Conservation (phyloP, 23 tunicate genomes). For the Botrylloides violaceus region DNA sequence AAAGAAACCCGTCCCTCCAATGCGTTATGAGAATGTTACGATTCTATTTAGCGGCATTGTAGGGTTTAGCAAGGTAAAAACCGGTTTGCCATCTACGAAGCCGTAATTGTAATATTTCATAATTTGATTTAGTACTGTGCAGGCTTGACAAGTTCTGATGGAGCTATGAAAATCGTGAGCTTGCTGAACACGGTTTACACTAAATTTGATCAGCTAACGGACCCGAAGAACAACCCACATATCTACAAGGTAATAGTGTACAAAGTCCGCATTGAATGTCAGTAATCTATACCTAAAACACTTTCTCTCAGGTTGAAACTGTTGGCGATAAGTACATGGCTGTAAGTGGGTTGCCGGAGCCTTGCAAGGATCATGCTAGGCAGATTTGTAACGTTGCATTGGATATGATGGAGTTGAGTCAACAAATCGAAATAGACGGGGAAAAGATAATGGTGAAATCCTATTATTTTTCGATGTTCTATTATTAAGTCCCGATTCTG, state of each 20-base stretch:
- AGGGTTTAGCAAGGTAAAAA: conserved; percentile 51
- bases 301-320: conserved; percentile 75
- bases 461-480: no score
- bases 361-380: conserved; percentile 65
- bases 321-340: conserved; percentile 99
- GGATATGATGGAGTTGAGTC: conserved; percentile 70
- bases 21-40: conserved; percentile 80
- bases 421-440: conserved; percentile 39
- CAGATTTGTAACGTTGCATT: conserved; percentile 85
- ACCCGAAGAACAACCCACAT: conserved; percentile 74
- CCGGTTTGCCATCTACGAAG: not conserved
- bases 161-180: conserved; percentile 85
- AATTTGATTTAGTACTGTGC: conserved; percentile 53
- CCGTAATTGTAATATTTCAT: not conserved
- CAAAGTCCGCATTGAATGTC: not conserved
- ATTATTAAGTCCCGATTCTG: no score
- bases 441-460: conserved; percentile 54
- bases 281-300: not conserved
- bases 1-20: conserved; percentile 68
- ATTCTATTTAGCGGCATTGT: conserved; percentile 87
- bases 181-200: conserved; percentile 78
- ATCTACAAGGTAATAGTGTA: conserved; percentile 62
- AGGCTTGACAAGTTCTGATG: conserved; percentile 55
- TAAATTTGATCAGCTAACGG: conserved; percentile 68
- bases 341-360: conserved; percentile 90